Conservation (phyloP, 2,113 vertebrate genomes). For the Atlantisia rogersi region DNA sequence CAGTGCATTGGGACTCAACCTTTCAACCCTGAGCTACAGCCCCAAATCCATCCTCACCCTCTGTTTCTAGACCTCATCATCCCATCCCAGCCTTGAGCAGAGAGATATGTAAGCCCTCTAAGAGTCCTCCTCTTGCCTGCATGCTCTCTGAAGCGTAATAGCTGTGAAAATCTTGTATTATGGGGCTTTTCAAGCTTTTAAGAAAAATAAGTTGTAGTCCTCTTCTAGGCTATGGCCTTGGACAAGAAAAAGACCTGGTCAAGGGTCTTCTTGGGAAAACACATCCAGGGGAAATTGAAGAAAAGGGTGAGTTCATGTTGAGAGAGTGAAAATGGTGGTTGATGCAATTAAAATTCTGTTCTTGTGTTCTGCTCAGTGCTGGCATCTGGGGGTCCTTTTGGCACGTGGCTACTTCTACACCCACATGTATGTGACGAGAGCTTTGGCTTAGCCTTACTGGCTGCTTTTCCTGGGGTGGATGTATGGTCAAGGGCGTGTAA, state of each 20-base stretch:
- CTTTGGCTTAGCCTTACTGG: background rate
- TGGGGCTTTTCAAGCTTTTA: background rate
- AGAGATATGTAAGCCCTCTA: background rate
- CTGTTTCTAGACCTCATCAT: background rate
- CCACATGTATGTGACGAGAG: accelerated
- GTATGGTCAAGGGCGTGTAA: accelerated
- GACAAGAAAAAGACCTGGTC: background rate
- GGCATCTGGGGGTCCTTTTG: background rate
- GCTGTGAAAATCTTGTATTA: background rate
- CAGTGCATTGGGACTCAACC: background rate
- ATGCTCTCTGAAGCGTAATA: background rate
- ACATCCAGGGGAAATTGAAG: background rate
- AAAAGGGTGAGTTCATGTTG: background rate
- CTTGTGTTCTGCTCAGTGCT: background rate
- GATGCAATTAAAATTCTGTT: background rate
- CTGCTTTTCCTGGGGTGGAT: background rate
- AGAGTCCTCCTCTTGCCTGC: background rate
- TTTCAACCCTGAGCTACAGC: background rate
- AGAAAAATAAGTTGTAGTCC: background rate
- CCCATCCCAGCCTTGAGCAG: background rate
- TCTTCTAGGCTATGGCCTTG: background rate
- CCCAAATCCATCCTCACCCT: background rate
- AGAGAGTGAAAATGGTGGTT: background rate
- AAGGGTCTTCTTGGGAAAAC: background rate
- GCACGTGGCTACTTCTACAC: accelerated